Evolutionary conservation across 2,113 vertebrate genomes (phyloP), one percentile per base, ranked within the genome.

Genomic region (Pterophyllum scalare): DNA sequence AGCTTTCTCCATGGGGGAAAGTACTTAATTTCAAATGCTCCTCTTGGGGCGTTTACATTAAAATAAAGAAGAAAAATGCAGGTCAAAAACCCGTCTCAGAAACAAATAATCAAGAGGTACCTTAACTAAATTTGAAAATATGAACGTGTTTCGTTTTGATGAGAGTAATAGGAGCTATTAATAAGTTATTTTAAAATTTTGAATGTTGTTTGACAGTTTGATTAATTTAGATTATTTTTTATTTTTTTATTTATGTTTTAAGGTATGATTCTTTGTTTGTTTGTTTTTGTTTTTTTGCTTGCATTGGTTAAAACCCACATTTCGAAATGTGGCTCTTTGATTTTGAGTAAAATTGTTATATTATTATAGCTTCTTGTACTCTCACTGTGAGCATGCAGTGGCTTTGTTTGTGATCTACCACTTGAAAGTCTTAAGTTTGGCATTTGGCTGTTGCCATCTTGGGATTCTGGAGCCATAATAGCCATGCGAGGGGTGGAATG

Each of bases 21-120:
- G 14, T 64, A 35, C 74, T 82, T 80, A 28, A 86, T 72, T 76
- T 22, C 28, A 70, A 61, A 83, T 60, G 56, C 31, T 86, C 6
- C 72, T 84, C 76, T 13, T 1, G n/a, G 54, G 62, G 43, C 17
- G 1, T 72, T 72, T 52, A 72, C 11, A 33, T 72, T 72, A 54
- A 14, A 72, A 72, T 52, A 5, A 72, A 72, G 43, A 26, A 72
- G 65, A 72, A 31, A 14, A 5, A 17, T 33, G 33, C 46, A 72
- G 43, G n/a, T 72, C 46, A 72, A 46, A 72, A 72, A 54, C 1
- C 46, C 11, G 28, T 72, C 46, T 52, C 43, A 52, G 65, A 72
- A n/a, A 72, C 17, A 72, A 72, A 54, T 72, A 15, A 31, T 72
- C 31, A 72, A 72, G 19, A 54, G 17, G 43, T 52, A 1, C 24